phyloP scores from a whole-genome alignment of 2,797 vertebrate species.

The Syngnathus rostellatus region DNA sequence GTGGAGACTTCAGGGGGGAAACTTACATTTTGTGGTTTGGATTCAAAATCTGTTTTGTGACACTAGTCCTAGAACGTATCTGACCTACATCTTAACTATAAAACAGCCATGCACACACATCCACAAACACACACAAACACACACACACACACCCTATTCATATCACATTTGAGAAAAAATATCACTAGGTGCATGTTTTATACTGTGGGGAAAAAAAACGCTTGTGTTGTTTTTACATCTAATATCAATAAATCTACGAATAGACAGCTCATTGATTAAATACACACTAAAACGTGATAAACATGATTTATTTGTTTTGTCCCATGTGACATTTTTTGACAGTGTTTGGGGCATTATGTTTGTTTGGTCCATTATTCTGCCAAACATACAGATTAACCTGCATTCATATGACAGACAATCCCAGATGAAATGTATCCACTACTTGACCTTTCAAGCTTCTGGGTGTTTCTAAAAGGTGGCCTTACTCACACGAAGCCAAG shows the following conservation, averaged over 20 bases:
- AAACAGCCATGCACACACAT: too few relatives aligned
- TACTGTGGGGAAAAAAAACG: too few relatives aligned
- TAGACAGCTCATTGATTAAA: neutral
- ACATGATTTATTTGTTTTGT: neutral
- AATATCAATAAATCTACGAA: too few relatives aligned
- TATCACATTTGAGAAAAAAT: too few relatives aligned
- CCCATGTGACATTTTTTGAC: neutral
- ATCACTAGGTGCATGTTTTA: too few relatives aligned
- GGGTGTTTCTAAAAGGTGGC: conserved; percentile 1
- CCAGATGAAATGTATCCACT: conserved; percentile 1
- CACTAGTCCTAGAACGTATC: too few relatives aligned
- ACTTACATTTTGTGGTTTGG: too few relatives aligned
- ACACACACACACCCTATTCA: too few relatives aligned
- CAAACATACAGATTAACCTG: neutral
- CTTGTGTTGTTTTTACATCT: neutral
- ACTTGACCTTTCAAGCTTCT: neutral
- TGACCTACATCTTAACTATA: too few relatives aligned
- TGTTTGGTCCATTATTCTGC: neutral
- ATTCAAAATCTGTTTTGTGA: too few relatives aligned
- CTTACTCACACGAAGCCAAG: neutral
- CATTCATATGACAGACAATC: conserved; percentile 1
- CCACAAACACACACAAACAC: too few relatives aligned
- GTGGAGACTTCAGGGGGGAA: too few relatives aligned
- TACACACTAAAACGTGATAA: neutral
- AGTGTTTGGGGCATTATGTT: neutral